Conservation (phyloP, 2,888 invertebrate genomes). For the Drosophila nr. perissopoda region DNA sequence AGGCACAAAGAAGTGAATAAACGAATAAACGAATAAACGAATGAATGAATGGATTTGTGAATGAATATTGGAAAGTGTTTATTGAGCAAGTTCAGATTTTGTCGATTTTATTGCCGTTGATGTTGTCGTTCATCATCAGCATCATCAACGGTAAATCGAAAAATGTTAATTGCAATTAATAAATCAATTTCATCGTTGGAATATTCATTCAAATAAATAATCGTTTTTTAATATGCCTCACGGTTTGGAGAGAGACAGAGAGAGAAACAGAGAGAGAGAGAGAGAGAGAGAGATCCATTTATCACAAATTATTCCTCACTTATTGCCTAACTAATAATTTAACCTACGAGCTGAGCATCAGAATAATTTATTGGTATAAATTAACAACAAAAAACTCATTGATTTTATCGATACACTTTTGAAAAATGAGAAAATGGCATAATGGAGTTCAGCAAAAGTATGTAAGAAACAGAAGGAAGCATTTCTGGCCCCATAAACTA, state of each 20-base stretch:
- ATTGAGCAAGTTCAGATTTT: conserved; percentile 15
- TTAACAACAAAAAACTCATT: no score
- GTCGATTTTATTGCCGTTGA: neutral
- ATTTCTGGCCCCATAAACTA: neutral
- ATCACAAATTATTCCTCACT: neutral
- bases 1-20: conserved; percentile 34
- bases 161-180: conserved; percentile 2
- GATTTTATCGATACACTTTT: neutral
- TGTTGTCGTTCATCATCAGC: conserved; percentile 13
- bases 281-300: neutral
- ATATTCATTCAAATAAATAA: neutral
- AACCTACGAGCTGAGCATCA: neutral
- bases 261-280: neutral
- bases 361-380: neutral
- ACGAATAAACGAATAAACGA: neutral
- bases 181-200: neutral
- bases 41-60: conserved; percentile 40
- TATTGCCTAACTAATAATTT: neutral
- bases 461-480: neutral
- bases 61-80: conserved; percentile 25
- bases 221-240: neutral
- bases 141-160: conserved; percentile 1
- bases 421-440: neutral
- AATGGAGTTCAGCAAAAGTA: neutral
- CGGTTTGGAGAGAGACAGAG: neutral